Evolutionary conservation across 2,797 vertebrate species (phyloP).

Genomic region (Coracias cyanogaster): DNA sequence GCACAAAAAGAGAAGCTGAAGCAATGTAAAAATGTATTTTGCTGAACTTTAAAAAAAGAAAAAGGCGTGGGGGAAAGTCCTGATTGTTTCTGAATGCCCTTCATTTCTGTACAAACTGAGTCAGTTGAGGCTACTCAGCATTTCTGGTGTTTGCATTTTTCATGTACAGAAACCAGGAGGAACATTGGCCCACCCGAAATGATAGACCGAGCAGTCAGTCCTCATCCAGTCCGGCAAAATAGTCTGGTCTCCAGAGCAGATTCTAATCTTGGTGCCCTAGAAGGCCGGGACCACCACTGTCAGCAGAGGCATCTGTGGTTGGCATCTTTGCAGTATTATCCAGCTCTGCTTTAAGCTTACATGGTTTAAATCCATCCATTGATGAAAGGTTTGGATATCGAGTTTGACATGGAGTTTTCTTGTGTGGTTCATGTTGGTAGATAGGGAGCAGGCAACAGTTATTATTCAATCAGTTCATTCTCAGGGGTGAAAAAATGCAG

Average conservation of each 20-base stretch:
- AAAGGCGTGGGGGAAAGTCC: neutral
- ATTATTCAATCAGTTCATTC: neutral
- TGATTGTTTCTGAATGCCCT: neutral
- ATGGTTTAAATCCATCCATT: neutral
- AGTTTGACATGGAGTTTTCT: neutral
- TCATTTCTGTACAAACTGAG: neutral
- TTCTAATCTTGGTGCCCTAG: neutral
- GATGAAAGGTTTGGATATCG: neutral
- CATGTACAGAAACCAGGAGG: neutral
- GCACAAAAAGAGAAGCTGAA: constrained; percentile 39
- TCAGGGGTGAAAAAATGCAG: neutral
- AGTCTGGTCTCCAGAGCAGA: neutral
- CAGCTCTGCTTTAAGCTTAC: neutral
- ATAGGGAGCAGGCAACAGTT: neutral
- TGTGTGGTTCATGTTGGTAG: neutral
- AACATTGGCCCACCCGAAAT: neutral
- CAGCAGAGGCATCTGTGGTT: neutral
- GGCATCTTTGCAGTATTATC: neutral
- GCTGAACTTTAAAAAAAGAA: constrained; percentile 21
- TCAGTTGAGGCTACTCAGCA: neutral
- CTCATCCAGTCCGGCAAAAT: neutral
- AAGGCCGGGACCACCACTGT: neutral
- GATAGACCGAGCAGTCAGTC: neutral
- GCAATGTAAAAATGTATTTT: constrained; percentile 54
- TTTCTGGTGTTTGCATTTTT: neutral